Evolutionary conservation across 2,797 vertebrate genomes (phyloP).

Genomic region (Potorous gilbertii): DNA sequence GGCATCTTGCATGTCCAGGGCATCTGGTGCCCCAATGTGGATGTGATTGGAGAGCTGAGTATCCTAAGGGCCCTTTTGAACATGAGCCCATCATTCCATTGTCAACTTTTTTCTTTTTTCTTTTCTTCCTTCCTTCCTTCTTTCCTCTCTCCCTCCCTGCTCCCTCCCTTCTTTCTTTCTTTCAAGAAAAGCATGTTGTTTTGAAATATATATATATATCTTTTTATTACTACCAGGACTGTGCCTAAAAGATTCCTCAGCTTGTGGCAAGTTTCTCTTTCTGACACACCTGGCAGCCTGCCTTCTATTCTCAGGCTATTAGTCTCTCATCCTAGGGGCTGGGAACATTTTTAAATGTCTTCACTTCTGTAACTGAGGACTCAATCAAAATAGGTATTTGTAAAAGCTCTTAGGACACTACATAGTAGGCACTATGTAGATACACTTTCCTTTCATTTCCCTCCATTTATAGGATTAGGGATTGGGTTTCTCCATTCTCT

Average conservation of each 20-base stretch:
- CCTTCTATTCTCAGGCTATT: constrained; percentile 18
- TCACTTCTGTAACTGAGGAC: constrained; percentile 17
- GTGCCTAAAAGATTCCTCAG: constrained; percentile 46
- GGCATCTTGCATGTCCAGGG: background rate
- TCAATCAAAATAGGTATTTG: background rate
- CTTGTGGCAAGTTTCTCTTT: constrained; percentile 53
- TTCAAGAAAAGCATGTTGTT: no score
- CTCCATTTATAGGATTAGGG: background rate
- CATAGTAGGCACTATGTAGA: background rate
- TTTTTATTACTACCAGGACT: constrained; percentile 47
- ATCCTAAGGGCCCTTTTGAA: constrained; percentile 38
- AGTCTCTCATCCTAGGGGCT: background rate
- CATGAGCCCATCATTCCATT: background rate
- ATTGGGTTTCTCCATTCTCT: background rate
- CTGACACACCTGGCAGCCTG: constrained; percentile 47
- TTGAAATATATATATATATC: constrained; percentile 50
- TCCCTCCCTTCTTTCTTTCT: background rate
- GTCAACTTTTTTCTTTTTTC: background rate
- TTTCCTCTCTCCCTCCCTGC: background rate
- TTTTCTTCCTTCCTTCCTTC: no score
- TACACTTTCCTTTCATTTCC: background rate
- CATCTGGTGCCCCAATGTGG: background rate
- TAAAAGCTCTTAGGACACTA: background rate
- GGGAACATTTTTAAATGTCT: constrained; percentile 27
- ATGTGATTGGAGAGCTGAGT: constrained; percentile 43